phyloP scores from a whole-genome alignment of 2,888 invertebrate genomes.

The Pterostichus niger region DNA sequence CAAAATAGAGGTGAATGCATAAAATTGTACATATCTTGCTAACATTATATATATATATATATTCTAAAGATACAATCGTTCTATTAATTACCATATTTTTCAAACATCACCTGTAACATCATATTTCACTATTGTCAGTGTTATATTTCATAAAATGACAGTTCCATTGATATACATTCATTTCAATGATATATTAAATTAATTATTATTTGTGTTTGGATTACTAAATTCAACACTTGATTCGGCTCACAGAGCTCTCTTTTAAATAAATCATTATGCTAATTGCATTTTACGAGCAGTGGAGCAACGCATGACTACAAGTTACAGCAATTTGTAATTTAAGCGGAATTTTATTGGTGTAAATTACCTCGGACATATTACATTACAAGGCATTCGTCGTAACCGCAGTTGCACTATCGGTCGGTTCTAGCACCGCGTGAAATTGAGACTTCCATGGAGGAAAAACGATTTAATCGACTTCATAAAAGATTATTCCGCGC shows the following conservation, averaged over 20 bases:
- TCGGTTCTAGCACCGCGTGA: slow-evolving; percentile 49
- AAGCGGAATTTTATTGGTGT: slow-evolving; percentile 38
- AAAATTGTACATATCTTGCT: background rate
- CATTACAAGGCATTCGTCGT: slow-evolving; percentile 34
- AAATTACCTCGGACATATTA: slow-evolving; percentile 34
- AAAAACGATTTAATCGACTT: slow-evolving; percentile 65
- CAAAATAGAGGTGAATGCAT: background rate
- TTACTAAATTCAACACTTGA: background rate
- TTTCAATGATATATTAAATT: slow-evolving; percentile 18
- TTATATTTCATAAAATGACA: slow-evolving; percentile 17
- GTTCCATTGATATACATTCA: background rate
- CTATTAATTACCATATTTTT: slow-evolving; percentile 1
- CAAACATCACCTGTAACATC: slow-evolving; percentile 9
- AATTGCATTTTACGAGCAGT: slow-evolving; percentile 10
- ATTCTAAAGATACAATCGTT: background rate
- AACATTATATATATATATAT: background rate
- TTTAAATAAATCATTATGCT: slow-evolving; percentile 21
- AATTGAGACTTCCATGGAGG: slow-evolving; percentile 55
- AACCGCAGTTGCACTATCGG: slow-evolving; percentile 27
- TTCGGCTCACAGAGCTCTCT: background rate
- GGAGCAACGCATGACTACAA: background rate
- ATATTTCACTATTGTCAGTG: slow-evolving; percentile 5
- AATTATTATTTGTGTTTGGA: slow-evolving; percentile 24
- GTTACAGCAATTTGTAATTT: slow-evolving; percentile 22
- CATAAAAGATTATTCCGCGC: slow-evolving; percentile 62